These are phyloP conservation scores for Sardina pilchardus DNA, from an alignment of 2,113 vertebrate genomes.

Conservation along the genomic window DNA sequence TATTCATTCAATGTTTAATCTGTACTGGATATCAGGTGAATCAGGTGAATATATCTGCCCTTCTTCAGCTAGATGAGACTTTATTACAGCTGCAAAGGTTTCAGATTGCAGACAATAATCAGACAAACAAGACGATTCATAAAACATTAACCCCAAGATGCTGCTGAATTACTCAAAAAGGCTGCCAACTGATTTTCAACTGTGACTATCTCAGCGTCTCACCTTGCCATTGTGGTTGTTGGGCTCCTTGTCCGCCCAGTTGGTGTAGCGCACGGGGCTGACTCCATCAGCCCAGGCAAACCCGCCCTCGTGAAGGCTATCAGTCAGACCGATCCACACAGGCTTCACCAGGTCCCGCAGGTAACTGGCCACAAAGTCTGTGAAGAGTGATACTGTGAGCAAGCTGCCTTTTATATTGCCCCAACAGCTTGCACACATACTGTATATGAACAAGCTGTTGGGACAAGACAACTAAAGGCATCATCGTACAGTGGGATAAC, in stretches of 20 bases:
- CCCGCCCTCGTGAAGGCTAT: constrained; percentile 63
- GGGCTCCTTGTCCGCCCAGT: constrained; percentile 74
- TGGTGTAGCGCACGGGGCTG: constrained; percentile 72
- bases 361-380: constrained; percentile 77
- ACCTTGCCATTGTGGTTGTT: constrained; percentile 62
- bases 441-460: too few species aligned
- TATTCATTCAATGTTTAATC: constrained; percentile 4
- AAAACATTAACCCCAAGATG: neutral
- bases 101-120: neutral
- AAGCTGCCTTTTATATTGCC: too few species aligned
- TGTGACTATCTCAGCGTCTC: neutral
- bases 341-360: constrained; percentile 62
- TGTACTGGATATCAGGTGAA: neutral
- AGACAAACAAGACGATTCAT: neutral
- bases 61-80: neutral
- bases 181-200: neutral
- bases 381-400: neutral
- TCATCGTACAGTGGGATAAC: too few species aligned
- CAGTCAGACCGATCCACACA: constrained; percentile 75
- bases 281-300: constrained; percentile 73
- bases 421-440: too few species aligned
- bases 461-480: too few species aligned
- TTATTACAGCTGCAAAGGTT: neutral
- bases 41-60: neutral
- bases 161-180: neutral